These are phyloP conservation scores for Toxotes lorentzi DNA, from an alignment of 2,797 vertebrate species.

Conservation along the genomic window DNA sequence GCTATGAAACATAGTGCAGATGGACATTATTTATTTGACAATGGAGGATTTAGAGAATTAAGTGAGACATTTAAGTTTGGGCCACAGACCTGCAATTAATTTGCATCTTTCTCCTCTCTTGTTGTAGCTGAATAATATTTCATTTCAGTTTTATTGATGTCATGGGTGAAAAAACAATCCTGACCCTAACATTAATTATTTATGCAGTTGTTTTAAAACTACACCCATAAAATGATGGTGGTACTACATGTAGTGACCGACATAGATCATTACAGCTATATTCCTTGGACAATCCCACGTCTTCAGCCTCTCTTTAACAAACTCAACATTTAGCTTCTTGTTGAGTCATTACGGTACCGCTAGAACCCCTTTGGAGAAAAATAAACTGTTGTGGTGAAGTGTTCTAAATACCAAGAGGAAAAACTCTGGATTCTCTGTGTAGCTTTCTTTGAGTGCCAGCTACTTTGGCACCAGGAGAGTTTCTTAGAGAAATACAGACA, in stretches of 20 bases:
- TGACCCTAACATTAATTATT: not conserved
- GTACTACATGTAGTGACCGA: not conserved
- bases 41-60: conserved; percentile 57
- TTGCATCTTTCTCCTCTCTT: conserved; percentile 8
- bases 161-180: not conserved
- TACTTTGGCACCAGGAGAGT: conserved; percentile 44
- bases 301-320: not conserved
- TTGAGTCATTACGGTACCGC: conserved; percentile 13
- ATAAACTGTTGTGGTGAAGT: conserved; percentile 25
- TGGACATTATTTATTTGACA: conserved; percentile 75
- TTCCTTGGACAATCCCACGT: not conserved
- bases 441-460: conserved; percentile 41
- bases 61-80: conserved; percentile 57
- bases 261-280: not conserved
- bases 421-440: conserved; percentile 27
- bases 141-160: not conserved
- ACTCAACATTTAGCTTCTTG: not conserved
- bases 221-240: conserved; percentile 11
- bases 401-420: conserved; percentile 29
- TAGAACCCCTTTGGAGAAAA: conserved; percentile 26
- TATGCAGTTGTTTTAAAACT: conserved; percentile 1
- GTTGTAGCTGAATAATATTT: conserved; percentile 1
- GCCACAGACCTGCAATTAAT: conserved; percentile 31
- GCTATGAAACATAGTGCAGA: conserved; percentile 69
- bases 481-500: conserved; percentile 49